Evolutionary conservation across 2,888 invertebrate species (phyloP).

Genomic region (Ecliptopera silaceata): DNA sequence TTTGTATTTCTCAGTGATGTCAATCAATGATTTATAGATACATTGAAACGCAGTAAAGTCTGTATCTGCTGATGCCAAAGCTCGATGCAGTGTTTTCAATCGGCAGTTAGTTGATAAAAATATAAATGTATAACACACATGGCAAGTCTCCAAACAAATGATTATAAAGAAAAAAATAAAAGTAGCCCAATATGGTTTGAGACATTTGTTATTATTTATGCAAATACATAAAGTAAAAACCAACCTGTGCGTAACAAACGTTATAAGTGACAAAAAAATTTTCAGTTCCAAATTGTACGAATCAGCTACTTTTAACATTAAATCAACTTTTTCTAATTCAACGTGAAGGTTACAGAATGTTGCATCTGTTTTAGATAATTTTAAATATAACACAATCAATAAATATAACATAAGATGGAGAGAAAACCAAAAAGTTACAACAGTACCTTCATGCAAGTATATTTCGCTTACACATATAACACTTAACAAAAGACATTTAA

Average conservation of each 20-base stretch:
- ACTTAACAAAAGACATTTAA: not conserved
- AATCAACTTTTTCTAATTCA: not conserved
- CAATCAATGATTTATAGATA: conserved; percentile 1
- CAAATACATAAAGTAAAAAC: not conserved
- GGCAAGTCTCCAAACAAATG: not conserved
- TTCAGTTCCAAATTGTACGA: not conserved
- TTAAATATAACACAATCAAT: not conserved
- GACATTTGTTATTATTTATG: not conserved
- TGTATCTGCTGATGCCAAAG: not conserved
- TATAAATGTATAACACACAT: conserved; percentile 5
- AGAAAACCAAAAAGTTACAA: not conserved
- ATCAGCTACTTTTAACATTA: not conserved
- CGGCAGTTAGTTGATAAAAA: conserved; percentile 1
- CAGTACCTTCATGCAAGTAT: not conserved
- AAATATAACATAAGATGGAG: not conserved
- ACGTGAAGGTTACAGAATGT: not conserved
- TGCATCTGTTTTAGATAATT: not conserved
- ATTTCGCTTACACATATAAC: not conserved
- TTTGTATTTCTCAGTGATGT: conserved; percentile 9
- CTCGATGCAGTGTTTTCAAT: not conserved
- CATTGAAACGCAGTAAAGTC: not conserved
- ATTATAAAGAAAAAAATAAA: not conserved
- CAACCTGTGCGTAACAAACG: not conserved
- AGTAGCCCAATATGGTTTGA: conserved; percentile 4
- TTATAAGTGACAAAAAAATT: not conserved